Conservation (phyloP, 2,113 vertebrate genomes). For the Odontesthes bonariensis region DNA sequence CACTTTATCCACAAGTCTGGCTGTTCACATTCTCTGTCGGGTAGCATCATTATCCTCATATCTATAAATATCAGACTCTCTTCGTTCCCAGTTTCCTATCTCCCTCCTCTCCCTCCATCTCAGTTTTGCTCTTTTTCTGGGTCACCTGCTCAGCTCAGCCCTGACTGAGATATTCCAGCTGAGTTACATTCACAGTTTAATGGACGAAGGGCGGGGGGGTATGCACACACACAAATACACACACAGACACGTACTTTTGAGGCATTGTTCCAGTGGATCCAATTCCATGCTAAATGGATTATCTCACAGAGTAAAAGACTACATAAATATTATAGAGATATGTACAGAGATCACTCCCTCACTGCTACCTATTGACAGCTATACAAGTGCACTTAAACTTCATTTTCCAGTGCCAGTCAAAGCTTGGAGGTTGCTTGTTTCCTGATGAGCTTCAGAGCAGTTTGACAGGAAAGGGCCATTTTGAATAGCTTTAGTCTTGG, state of each 20-base stretch:
- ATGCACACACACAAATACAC: neutral
- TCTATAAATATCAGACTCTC: constrained; percentile 75
- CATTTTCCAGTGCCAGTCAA: constrained; percentile 12
- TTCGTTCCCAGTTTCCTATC: constrained; percentile 36
- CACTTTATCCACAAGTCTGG: constrained; percentile 54
- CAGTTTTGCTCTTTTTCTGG: constrained; percentile 69
- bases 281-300: constrained; percentile 50
- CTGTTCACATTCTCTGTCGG: constrained; percentile 55
- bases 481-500: neutral
- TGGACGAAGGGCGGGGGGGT: neutral
- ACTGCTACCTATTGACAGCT: constrained; percentile 4
- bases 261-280: constrained; percentile 33
- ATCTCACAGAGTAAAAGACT: constrained; percentile 52
- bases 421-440: neutral
- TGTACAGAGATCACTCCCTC: constrained; percentile 3
- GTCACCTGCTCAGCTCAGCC: constrained; percentile 72
- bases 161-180: constrained; percentile 63
- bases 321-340: constrained; percentile 31
- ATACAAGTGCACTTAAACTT: constrained; percentile 4
- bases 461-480: neutral
- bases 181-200: constrained; percentile 61
- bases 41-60: constrained; percentile 67
- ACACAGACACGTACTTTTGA: constrained; percentile 17
- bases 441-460: neutral
- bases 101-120: constrained; percentile 52